These are phyloP conservation scores for Calypte anna DNA, from an alignment of 2,113 vertebrate species.

Conservation along the genomic window DNA sequence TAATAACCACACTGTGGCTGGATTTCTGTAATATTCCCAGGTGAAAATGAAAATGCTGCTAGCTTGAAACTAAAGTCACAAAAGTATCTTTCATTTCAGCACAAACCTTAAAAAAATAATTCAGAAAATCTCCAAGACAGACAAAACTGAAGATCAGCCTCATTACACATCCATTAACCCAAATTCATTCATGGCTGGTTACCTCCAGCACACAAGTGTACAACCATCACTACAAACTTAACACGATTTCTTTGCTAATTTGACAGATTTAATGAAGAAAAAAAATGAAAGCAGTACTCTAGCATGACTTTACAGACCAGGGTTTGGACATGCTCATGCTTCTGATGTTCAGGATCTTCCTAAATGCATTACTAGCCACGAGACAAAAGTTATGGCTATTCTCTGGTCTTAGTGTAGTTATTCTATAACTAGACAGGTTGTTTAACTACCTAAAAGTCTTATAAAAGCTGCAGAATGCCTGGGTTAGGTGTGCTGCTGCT, in stretches of 20 bases:
- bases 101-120: neutral
- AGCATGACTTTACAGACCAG: neutral
- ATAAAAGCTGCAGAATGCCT: neutral
- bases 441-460: neutral
- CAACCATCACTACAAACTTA: neutral
- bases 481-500: neutral
- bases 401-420: neutral
- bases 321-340: neutral
- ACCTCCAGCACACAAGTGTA: neutral
- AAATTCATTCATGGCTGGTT: neutral
- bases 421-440: neutral
- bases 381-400: neutral
- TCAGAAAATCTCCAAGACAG: neutral
- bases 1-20: neutral
- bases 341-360: neutral
- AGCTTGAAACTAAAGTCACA: neutral
- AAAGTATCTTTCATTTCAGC: constrained; percentile 4
- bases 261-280: neutral
- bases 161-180: neutral
- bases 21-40: neutral
- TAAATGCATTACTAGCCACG: neutral
- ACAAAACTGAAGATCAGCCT: neutral
- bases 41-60: neutral
- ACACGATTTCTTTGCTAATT: neutral
- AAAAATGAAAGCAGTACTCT: neutral